Evolutionary conservation across 2,797 vertebrate species (phyloP).

Genomic region (Pipistrellus pygmaeus): DNA sequence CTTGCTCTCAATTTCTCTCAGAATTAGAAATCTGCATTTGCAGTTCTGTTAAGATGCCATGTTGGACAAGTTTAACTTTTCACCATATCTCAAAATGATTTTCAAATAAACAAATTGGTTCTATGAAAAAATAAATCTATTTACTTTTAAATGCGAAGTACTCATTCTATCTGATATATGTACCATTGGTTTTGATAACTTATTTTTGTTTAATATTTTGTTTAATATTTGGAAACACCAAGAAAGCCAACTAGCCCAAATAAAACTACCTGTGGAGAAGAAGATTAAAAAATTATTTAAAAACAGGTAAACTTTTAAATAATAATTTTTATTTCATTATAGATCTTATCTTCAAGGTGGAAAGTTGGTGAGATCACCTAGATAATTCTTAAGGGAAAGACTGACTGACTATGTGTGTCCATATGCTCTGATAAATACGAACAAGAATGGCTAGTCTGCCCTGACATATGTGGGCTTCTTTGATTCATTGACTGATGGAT

Average conservation of each 20-base stretch:
- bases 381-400: not conserved
- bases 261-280: not conserved
- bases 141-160: conserved; percentile 51
- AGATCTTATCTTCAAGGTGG: conserved; percentile 22
- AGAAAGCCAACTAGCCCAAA: not conserved
- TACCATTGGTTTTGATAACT: not conserved
- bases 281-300: not conserved
- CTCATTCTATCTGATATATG: not conserved
- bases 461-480: not conserved
- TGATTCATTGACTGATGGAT: not conserved
- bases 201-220: not conserved
- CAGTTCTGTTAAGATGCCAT: not conserved
- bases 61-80: not conserved
- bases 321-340: not conserved
- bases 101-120: conserved; percentile 28
- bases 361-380: conserved; percentile 39
- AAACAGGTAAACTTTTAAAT: conserved; percentile 22
- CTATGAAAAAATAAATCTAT: conserved; percentile 40
- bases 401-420: not conserved
- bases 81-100: not conserved
- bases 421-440: not conserved
- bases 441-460: conserved; percentile 68
- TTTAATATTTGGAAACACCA: not conserved
- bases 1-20: not conserved
- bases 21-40: conserved; percentile 53